phyloP scores from a whole-genome alignment of 2,113 vertebrate genomes.

The Gobius niger region DNA sequence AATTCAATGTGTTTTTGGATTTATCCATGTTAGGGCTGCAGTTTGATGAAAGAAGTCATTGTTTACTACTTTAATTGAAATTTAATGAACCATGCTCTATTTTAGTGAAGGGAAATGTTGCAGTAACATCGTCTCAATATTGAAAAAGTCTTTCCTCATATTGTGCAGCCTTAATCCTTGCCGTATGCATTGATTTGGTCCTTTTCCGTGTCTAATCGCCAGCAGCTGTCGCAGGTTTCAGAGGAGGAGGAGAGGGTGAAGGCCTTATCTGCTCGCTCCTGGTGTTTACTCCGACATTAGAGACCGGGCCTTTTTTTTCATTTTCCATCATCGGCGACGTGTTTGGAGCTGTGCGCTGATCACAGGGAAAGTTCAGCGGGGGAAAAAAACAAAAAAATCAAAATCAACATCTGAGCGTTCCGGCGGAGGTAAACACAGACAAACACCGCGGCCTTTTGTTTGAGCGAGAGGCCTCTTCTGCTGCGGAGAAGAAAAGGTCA shows the following conservation, averaged over 20 bases:
- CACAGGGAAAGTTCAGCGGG: background rate
- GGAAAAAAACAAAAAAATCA: background rate
- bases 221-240: background rate
- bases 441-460: background rate
- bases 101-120: background rate
- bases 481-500: background rate
- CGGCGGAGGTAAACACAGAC: background rate
- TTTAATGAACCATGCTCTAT: too few relatives aligned
- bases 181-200: background rate
- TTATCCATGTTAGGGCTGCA: too few relatives aligned
- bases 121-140: background rate
- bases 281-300: constrained; percentile 8
- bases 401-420: constrained; percentile 2
- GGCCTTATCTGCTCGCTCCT: background rate
- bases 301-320: background rate
- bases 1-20: too few relatives aligned
- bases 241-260: background rate
- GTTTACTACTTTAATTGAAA: too few relatives aligned
- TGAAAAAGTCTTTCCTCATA: background rate
- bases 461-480: background rate
- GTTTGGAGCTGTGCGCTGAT: background rate
- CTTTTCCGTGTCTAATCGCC: background rate
- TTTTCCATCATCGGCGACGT: background rate
- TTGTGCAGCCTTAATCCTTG: too few relatives aligned
- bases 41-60: too few relatives aligned